Percentiles rank a stretch among this genome's conserved stretches.
phyloP scores from a whole-genome alignment of 2,797 vertebrate species.

The Sparidentex hasta region DNA sequence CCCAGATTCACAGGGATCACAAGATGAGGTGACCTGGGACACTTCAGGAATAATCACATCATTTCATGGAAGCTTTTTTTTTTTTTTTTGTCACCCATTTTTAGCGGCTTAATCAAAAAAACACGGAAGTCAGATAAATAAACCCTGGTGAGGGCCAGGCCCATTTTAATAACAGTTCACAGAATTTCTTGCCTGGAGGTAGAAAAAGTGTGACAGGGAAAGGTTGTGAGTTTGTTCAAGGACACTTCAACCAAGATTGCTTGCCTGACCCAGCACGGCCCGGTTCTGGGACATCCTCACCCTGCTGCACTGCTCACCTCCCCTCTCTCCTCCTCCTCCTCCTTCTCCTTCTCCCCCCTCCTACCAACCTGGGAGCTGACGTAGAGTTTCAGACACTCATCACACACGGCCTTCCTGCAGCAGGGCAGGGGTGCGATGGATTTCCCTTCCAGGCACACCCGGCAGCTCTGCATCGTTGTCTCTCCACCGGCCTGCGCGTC shows the following conservation, averaged over 20 bases:
- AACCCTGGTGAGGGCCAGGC: background rate
- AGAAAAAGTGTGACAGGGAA: slow-evolving; percentile 15
- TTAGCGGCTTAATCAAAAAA: slow-evolving; percentile 20
- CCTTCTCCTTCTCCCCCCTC: too few species aligned
- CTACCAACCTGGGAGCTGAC: slow-evolving; percentile 92
- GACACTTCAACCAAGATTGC: slow-evolving; percentile 32
- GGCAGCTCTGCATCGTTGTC: slow-evolving; percentile 85
- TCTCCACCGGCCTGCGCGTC: slow-evolving; percentile 34
- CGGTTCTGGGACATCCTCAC: slow-evolving; percentile 2
- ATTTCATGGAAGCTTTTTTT: too few species aligned
- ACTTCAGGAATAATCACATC: background rate
- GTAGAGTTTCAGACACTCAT: slow-evolving; percentile 95
- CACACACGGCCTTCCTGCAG: slow-evolving; percentile 95
- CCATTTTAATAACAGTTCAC: background rate
- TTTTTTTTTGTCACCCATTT: too few species aligned
- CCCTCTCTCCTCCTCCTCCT: background rate
- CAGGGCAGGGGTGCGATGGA: slow-evolving; percentile 91
- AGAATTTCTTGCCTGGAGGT: slow-evolving; percentile 12
- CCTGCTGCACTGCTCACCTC: background rate
- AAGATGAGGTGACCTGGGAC: slow-evolving; percentile 40
- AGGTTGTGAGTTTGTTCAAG: slow-evolving; percentile 16
- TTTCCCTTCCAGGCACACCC: slow-evolving; percentile 94
- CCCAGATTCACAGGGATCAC: slow-evolving; percentile 52
- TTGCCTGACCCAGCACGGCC: slow-evolving; percentile 15
- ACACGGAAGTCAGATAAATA: background rate